Conservation (phyloP, 1,140 invertebrate species). For the Muscidifurax raptorellus region DNA sequence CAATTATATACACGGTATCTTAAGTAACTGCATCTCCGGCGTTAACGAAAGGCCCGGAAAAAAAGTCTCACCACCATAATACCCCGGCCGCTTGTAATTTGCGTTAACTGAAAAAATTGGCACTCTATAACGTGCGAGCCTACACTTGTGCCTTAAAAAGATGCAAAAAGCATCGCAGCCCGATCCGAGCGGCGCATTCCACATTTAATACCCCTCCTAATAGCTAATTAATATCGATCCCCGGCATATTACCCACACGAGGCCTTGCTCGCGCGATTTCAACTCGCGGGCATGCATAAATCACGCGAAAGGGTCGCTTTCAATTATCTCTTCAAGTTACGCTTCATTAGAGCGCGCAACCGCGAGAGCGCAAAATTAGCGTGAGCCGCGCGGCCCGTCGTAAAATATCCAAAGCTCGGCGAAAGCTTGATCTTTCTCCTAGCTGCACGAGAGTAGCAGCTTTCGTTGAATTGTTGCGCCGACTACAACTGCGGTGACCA, state of each 20-base stretch:
- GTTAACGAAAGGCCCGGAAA: neutral
- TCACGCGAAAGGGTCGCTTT: constrained; percentile 14
- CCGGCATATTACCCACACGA: neutral
- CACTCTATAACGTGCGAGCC: neutral
- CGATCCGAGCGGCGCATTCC: neutral
- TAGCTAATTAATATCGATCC: constrained; percentile 35
- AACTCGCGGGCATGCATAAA: constrained; percentile 19
- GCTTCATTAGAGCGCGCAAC: constrained; percentile 26
- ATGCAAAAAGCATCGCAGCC: neutral
- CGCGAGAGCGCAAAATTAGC: neutral
- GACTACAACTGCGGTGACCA: neutral
- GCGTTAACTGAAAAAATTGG: neutral
- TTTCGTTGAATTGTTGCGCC: neutral
- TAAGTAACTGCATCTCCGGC: neutral
- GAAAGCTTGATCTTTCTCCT: neutral
- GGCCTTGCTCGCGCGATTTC: neutral
- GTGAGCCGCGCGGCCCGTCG: neutral
- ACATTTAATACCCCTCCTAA: neutral
- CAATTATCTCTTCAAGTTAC: constrained; percentile 25
- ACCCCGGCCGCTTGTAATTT: neutral
- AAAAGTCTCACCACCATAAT: neutral
- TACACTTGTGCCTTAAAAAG: neutral
- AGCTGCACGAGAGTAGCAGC: no score
- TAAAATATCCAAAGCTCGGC: neutral
- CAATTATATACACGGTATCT: neutral